Evolutionary conservation across 2,888 invertebrate species (phyloP).

Genomic region (Volucella zonaria): DNA sequence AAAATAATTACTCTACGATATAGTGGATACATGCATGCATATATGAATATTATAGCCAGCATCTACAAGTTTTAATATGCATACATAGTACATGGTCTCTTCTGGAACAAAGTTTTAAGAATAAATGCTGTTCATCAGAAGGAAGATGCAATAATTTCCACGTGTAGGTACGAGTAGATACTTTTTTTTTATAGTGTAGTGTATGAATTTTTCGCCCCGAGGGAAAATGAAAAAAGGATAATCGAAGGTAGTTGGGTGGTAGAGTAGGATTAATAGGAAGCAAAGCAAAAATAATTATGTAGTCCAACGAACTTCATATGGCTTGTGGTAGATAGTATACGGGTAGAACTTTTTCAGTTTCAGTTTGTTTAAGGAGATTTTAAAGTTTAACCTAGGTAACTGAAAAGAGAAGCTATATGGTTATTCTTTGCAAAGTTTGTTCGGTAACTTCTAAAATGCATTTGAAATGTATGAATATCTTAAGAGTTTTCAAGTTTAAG

Average conservation of each 20-base stretch:
- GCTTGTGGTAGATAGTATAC: background rate
- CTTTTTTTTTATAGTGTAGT: constrained; percentile 8
- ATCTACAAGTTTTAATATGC: no score
- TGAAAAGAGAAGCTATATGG: no score
- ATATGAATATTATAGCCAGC: no score
- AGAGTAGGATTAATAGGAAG: constrained; percentile 48
- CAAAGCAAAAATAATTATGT: constrained; percentile 64
- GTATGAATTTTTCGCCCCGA: no score
- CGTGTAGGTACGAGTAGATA: constrained; percentile 38
- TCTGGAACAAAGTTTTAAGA: constrained; percentile 56
- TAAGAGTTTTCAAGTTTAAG: no score
- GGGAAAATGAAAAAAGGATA: no score
- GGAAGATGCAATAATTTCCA: constrained; percentile 68
- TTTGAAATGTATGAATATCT: no score
- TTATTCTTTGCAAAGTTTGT: no score
- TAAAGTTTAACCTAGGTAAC: no score
- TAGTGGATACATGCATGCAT: constrained; percentile 12
- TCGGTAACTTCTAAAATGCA: no score
- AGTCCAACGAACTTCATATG: constrained; percentile 58
- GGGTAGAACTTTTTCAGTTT: no score
- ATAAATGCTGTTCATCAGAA: constrained; percentile 62
- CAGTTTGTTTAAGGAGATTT: no score
- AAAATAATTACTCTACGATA: constrained; percentile 65
- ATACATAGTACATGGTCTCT: background rate
- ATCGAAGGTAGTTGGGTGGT: background rate